Conservation (phyloP, 2,797 vertebrate genomes). For the Parauchenoglanis ngamensis region DNA sequence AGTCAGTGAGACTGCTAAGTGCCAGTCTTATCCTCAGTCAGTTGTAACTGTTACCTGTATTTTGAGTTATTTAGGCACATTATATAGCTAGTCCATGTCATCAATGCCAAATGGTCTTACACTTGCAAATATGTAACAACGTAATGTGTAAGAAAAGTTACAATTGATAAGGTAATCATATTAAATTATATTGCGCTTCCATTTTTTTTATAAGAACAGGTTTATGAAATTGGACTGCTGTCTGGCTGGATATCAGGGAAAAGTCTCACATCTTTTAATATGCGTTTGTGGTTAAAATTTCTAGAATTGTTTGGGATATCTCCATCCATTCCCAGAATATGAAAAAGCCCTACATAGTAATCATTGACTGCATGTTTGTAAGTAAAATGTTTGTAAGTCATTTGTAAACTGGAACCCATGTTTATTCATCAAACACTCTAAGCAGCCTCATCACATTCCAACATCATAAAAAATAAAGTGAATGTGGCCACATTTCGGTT, state of each 20-base stretch:
- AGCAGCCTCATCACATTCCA: neutral
- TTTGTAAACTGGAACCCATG: conserved; percentile 8
- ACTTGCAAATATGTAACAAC: neutral
- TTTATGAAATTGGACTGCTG: conserved; percentile 5
- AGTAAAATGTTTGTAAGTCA: conserved; percentile 26
- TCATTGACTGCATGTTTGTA: conserved; percentile 7
- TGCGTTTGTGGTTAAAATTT: neutral
- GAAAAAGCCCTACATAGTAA: neutral
- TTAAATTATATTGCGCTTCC: neutral
- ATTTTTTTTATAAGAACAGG: neutral
- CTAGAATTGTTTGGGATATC: neutral
- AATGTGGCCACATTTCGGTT: conserved; percentile 38
- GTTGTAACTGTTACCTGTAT: neutral
- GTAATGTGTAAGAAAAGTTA: neutral
- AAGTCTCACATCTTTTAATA: neutral
- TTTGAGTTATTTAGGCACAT: neutral
- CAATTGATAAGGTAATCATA: neutral
- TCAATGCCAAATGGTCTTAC: neutral
- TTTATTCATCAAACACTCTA: conserved; percentile 2
- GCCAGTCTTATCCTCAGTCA: neutral
- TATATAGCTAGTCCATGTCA: neutral
- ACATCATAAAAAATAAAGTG: neutral
- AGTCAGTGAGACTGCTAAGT: conserved; percentile 7
- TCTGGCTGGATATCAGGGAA: neutral
- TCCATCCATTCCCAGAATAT: neutral